Evolutionary conservation across 2,113 vertebrate genomes (phyloP).

Genomic region (Heptranchias perlo): DNA sequence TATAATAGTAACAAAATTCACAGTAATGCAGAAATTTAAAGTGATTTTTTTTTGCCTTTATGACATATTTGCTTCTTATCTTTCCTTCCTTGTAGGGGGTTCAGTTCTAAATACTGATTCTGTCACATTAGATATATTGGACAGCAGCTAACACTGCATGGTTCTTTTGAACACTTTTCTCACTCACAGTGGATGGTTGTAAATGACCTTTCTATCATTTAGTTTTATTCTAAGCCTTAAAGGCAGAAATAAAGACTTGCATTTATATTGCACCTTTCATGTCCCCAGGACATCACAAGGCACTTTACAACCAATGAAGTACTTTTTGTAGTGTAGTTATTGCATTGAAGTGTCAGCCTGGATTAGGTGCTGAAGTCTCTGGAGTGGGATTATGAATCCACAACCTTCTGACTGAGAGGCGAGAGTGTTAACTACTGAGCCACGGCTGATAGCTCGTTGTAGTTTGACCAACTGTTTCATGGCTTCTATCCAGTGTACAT

Average conservation of each 20-base stretch:
- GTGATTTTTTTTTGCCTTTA: neutral
- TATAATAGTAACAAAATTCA: conserved; percentile 6
- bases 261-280: neutral
- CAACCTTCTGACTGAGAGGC: neutral
- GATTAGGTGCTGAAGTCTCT: neutral
- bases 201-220: neutral
- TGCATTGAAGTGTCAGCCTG: neutral
- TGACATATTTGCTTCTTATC: neutral
- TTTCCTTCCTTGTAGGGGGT: no score
- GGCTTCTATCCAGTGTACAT: neutral
- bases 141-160: neutral
- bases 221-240: neutral
- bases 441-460: neutral
- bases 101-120: neutral
- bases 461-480: neutral
- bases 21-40: neutral
- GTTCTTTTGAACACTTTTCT: neutral
- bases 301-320: neutral
- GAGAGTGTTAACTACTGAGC: neutral
- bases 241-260: neutral
- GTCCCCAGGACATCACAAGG: neutral
- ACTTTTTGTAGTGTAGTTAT: neutral
- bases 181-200: neutral
- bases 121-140: neutral
- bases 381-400: neutral